Evolutionary conservation across 2,888 invertebrate species (phyloP), one percentile per base, ranked within the genome.

Genomic region (Galeruca laticollis): DNA sequence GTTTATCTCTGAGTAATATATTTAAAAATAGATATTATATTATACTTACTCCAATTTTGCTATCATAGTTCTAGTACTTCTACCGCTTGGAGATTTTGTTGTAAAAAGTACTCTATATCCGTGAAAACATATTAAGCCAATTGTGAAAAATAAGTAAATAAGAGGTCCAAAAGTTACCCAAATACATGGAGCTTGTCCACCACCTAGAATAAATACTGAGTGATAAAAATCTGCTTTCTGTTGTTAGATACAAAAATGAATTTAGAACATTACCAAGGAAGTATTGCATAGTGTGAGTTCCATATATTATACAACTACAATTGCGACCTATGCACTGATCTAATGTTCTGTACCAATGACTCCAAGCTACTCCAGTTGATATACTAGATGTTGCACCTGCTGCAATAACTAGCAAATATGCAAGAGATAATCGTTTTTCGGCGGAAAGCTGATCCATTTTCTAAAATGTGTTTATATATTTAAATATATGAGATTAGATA

Each of bases 221-320:
- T n/a, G 21, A 47, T 62, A 49, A 67, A 33, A 35, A 26, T 37
- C 13, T 11, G 20, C 49, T 43, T 40, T 4, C n/a, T 47, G 13
- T 31, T 37, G 37, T 54, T 57, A 18, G 26, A 26, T 5, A 26
- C 26, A 26, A 26, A 26, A 21, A 56, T 61, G 21, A 59, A 75
- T 67, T 71, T 43, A 49, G 52, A 49, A 64, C 74, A 70, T 73
- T 79, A 84, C 86, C 86, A 73, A 84, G 88, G 77, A 92, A 92
- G 76, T 88, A 88, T 51, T 88, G 88, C 63, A 86, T 88, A 15
- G 90, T 90, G 77, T 89, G 88, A 64, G 88, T 84, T 2, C 90
- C 91, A 81, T 89, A 90, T 47, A 92, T 85, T 76, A 91, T 90
- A 77, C 92, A 92, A 51, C 92, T 92, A 78, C 92, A 92, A 78